Evolutionary conservation across 2,797 vertebrate species (phyloP).

Genomic region (Muscicapa comitata): DNA sequence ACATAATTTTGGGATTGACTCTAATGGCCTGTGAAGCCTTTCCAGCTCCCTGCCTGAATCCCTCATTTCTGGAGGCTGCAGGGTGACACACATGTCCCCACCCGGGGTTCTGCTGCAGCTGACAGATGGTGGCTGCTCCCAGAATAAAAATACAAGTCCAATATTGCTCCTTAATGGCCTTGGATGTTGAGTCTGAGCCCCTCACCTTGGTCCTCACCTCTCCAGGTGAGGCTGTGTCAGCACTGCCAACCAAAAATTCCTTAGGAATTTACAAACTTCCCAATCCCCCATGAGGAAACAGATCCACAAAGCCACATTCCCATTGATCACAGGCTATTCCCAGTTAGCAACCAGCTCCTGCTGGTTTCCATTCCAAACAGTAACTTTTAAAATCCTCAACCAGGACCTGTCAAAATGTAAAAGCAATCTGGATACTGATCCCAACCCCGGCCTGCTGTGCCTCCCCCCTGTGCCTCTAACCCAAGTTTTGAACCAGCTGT

Average conservation of each 20-base stretch:
- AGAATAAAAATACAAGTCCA: neutral
- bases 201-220: neutral
- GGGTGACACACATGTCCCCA: neutral
- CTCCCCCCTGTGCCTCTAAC: neutral
- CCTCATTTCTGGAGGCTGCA: neutral
- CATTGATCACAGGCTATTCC: neutral
- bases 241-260: neutral
- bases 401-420: accelerated
- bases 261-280: neutral
- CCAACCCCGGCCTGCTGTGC: neutral
- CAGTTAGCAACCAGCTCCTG: neutral
- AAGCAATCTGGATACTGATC: neutral
- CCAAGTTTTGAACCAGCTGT: neutral
- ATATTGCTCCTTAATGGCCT: neutral
- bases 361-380: neutral
- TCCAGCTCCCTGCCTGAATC: neutral
- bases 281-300: accelerated
- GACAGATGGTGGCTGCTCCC: neutral
- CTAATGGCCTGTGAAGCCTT: neutral
- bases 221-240: neutral
- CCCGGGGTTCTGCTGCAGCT: neutral
- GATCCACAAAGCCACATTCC: neutral
- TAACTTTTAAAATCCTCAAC: neutral
- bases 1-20: accelerated
- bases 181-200: neutral